A percentile compares a stretch with the other conserved stretches of the same genome.
Conservation (phyloP, 2,113 vertebrate genomes). For the Heterotis niloticus region DNA sequence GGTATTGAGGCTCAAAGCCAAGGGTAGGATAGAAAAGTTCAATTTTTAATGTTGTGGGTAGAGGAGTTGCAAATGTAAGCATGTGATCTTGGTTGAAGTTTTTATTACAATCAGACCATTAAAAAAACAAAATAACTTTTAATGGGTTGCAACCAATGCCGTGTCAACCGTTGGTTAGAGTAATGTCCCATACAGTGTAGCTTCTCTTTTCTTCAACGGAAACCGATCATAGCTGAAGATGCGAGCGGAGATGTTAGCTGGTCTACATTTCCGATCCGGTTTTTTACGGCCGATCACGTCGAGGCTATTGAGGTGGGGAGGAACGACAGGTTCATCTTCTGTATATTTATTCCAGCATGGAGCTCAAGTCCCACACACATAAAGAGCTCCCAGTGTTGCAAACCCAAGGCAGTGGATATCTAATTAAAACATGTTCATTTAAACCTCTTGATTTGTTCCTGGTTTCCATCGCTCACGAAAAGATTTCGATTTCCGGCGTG, state of each 20-base stretch:
- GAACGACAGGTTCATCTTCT: too few relatives aligned
- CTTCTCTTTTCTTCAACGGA: too few relatives aligned
- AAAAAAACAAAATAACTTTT: too few relatives aligned
- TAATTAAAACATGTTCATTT: background rate
- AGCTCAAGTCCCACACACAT: too few relatives aligned
- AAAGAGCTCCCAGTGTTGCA: background rate
- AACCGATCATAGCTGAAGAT: too few relatives aligned
- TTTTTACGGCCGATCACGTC: too few relatives aligned
- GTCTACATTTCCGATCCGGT: too few relatives aligned
- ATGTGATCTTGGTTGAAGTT: background rate
- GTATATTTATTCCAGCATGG: background rate
- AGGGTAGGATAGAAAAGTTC: background rate
- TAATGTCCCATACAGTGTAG: too few relatives aligned
- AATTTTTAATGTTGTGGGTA: background rate
- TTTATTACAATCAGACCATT: background rate
- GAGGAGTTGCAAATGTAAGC: background rate
- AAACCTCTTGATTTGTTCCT: background rate
- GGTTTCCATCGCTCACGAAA: background rate
- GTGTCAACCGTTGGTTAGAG: too few relatives aligned
- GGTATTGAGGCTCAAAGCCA: background rate
- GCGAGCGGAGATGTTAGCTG: too few relatives aligned
- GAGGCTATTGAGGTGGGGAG: too few relatives aligned
- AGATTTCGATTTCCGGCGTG: background rate
- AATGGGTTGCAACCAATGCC: too few relatives aligned
- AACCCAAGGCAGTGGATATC: background rate